Base-by-base conservation (phyloP, 2,888 invertebrate species). In the Philopedon plagiatum region DNA sequence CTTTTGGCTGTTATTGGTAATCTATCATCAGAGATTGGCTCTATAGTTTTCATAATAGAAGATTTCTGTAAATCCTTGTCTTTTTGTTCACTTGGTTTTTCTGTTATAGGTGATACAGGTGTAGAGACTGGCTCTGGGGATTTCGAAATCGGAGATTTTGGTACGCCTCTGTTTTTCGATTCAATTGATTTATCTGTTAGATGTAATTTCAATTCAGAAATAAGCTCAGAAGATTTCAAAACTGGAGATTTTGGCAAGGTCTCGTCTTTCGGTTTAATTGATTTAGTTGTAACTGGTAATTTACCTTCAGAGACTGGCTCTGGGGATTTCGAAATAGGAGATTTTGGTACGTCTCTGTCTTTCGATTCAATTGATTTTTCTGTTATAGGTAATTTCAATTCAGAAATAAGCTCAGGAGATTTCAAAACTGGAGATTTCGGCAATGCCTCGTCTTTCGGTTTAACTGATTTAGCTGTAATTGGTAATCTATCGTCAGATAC, bases 241-340 rank as follows among this genome's bases (percentile, higher is more conserved):
- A 26, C 26, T 9, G 23, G 13, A 32, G 29, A 46, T 18, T 41
- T 44, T 9, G 41, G 41, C n/a, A 13, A 4, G 1, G 34, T 39
- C 41, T 51, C 56, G 8, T 41, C 41, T 41, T 67, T 26, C 1
- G 18, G 5, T 2, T 41, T 5, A 18, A 15, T 9, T 1, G 11
- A 15, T 18, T 51, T 9, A 13, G 9, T 15, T 19, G 2, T 7
- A 11, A 23, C 51, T 5, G 51, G 51, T 9, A 11, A 51, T 18
- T 51, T 15, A 5, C 0, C n/a, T 8, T 51, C 23, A 7, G 18
- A n/a, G 0, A 49, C 2, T 2, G 34, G 18, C 7, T 64, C 34
- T 5, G 64, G 60, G 7, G 49, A 51, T 74, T 72, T 60, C 7
- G 57, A 15, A 7, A 63, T 15, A 11, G 74, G 56, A 37, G 70